Evolutionary conservation across 2,113 vertebrate species (phyloP), one percentile per base, ranked within the genome.

Genomic region (Platanista minor): DNA sequence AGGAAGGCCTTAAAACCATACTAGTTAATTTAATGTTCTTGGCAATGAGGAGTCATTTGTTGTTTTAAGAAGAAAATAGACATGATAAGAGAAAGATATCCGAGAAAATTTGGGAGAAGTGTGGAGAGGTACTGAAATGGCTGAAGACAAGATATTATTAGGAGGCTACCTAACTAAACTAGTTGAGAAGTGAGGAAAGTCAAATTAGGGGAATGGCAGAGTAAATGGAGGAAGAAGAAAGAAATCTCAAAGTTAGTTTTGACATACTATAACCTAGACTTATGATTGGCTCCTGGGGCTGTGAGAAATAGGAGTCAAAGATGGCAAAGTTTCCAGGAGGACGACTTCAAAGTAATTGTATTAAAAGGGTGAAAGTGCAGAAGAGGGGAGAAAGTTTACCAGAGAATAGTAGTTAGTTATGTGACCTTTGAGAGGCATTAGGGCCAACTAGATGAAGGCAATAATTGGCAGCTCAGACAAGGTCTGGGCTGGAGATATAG

Each of bases 11-110:
- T 64, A 94, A 90, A 96, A 31, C 12, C 9, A 31, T 61, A 39
- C 25, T 95, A 81, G 87, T 64, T 93, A 93, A 96, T 54, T 36
- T 46, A 89, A 83, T 49, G 49, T 4, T 87, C 31, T 95, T 59
- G 20, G 66, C 64, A 64, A 57, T 41, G 31, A 74, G 31, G 14
- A 87, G 67, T 33, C 29, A 64, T 62, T 57, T 49, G 20, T n/a
- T 77, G n/a, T 84, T 69, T 72, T 80, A 89, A 77, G 66, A 87
- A 93, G 36, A 57, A 82, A 75, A 62, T 20, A 86, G 27, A 57
- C 8, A 43, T 39, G 27, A 82, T 62, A 66, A 23, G 8, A 81
- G 13, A 84, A 95, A 72, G 39, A 41, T 66, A 36, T 52, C 83
- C 4, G 8, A 87, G 72, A 59, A 86, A 83, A 94, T 75, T 49